These are phyloP conservation scores for Synchiropus splendidus DNA, from an alignment of 2,113 vertebrate genomes.

Conservation along the genomic window DNA sequence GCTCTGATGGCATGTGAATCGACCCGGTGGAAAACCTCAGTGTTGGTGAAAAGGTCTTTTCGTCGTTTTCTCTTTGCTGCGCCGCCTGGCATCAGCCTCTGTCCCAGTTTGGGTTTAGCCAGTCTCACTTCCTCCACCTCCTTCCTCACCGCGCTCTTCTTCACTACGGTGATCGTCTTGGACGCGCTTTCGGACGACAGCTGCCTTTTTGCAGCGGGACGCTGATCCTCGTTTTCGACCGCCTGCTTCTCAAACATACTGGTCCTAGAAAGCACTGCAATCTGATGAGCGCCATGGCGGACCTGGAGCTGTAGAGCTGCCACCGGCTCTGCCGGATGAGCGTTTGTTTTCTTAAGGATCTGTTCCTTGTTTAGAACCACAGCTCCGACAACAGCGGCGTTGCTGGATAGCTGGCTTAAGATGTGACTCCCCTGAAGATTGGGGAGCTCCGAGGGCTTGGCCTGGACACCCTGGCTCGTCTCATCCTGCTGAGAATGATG, in stretches of 20 bases:
- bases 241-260: conserved; percentile 47
- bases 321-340: neutral
- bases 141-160: conserved; percentile 51
- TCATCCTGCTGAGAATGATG: conserved; percentile 22
- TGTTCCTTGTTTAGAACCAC: conserved; percentile 9
- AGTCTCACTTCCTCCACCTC: conserved; percentile 18
- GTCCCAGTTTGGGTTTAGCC: conserved; percentile 11
- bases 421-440: conserved; percentile 17
- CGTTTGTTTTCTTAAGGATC: conserved; percentile 4
- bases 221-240: conserved; percentile 52
- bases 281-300: conserved; percentile 9
- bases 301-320: neutral
- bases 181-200: conserved; percentile 65
- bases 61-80: conserved; percentile 40
- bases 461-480: conserved; percentile 24
- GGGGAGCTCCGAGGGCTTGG: conserved; percentile 16
- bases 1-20: conserved; percentile 53
- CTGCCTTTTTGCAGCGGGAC: conserved; percentile 62
- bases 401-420: neutral
- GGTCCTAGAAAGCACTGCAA: conserved; percentile 13
- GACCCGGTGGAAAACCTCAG: conserved; percentile 44
- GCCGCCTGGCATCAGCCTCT: neutral
- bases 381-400: conserved; percentile 4
- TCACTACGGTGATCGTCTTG: conserved; percentile 52
- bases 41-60: conserved; percentile 60